Evolutionary conservation across 2,888 invertebrate species (phyloP), one percentile per base, ranked within the genome.

Genomic region (Holacanthella duospinosa): DNA sequence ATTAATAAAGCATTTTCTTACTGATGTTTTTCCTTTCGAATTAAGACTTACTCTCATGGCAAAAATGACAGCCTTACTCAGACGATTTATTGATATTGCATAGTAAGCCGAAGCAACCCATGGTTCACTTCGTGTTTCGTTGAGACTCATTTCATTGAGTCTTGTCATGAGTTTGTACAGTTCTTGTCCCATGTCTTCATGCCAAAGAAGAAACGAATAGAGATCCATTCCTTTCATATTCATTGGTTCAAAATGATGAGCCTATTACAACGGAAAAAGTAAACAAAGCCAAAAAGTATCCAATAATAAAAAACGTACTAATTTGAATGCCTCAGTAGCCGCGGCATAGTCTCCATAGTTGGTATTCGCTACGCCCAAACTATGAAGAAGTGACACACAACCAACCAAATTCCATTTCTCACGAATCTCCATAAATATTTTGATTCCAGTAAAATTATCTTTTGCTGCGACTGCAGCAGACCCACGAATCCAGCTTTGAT

Each of bases 101-200:
- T 83, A 82, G 77, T 88, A 88, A 1, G 87, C 88, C 76, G 87
- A 81, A 0, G 86, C 85, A 60, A 88, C 83, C 85, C 89, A 90
- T 63, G 87, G 84, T 74, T 87, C 86, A 2, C 85, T 80, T 1
- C 80, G 65, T 4, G 60, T 62, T 43, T 72, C 72, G 3, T 65
- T 68, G 43, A 66, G 66, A 55, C 70, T 69, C 12, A 66, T 56
- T 29, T 72, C 71, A 1, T 64, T 65, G 1, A 72, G 63, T 54
- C 67, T 64, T 16, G 80, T 79, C 55, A 83, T 80, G n/a, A 86
- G 76, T 74, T 82, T 82, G 75, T 86, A 86, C 62, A 86, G 76
- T 61, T 86, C 86, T 59, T 80, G 78, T 3, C 80, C 74, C 68
- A 82, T 81, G 65, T 83, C 82, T 54, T 70, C 69, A 26, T 64